These are phyloP conservation scores for Coregonus ussuriensis DNA, from an alignment of 2,797 vertebrate species.

Conservation along the genomic window DNA sequence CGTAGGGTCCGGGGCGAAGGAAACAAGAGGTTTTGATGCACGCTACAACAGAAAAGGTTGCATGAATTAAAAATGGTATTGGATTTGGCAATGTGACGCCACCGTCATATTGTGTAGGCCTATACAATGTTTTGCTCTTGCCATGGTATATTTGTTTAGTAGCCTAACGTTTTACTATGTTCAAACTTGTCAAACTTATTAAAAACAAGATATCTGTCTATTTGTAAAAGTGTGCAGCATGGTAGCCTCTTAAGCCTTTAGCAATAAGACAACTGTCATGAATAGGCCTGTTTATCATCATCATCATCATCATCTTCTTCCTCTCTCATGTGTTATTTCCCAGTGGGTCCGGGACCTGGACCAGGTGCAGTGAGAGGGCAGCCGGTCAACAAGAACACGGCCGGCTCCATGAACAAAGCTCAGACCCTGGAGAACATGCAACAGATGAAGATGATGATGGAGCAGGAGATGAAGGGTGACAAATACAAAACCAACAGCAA, in stretches of 20 bases:
- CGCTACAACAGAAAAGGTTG: slow-evolving; percentile 72
- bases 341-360: slow-evolving; percentile 48
- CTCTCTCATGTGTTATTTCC: not conserved
- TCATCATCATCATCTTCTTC: not conserved
- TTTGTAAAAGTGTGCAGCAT: not conserved
- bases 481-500: slow-evolving; percentile 77
- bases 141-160: not conserved
- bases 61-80: not conserved
- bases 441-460: slow-evolving; percentile 86
- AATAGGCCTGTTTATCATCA: not conserved
- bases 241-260: not conserved
- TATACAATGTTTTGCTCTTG: not conserved
- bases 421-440: slow-evolving; percentile 76
- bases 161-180: too few relatives aligned
- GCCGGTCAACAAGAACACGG: slow-evolving; percentile 54
- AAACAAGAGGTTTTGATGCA: slow-evolving; percentile 56
- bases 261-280: not conserved
- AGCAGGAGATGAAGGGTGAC: slow-evolving; percentile 84
- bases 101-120: not conserved
- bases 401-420: slow-evolving; percentile 51
- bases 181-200: not conserved
- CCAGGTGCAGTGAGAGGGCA: slow-evolving; percentile 54
- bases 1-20: slow-evolving; percentile 58
- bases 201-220: not conserved
- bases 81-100: not conserved